Base-by-base conservation (phyloP, 2,113 vertebrate genomes). In the Hipposideros armiger region DNA sequence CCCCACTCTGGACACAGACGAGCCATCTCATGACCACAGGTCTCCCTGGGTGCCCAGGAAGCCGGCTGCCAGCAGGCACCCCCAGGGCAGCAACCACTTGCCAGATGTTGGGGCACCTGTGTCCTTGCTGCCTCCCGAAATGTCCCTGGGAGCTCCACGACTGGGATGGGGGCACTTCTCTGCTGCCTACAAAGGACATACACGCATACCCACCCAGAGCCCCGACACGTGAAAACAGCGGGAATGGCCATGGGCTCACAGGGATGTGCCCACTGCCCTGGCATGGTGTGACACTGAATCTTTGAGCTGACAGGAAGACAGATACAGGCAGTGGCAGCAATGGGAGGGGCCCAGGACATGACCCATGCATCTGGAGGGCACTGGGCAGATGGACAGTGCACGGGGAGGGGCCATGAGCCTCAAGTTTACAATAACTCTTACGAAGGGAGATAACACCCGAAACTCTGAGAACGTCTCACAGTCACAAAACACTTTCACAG, bases 251-350 rank as follows among this genome's bases (percentile, higher is more conserved):
- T 5, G 28, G 72, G 60, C 47, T 90, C 80, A 17, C 45, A 42
- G 60, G 58, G 22, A 70, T 42, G 11, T 92, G 45, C 30, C 17
- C 40, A 45, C 5, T 5, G 56, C 52, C 52, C 32, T 52, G 62
- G 30, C 30, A 10, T 6, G 56, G 24, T 50, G 11, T 1, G 22
- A 84, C 69, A 26, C 15, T 4, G 28, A 60, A 20, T 50, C 92
- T 72, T 47, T 52, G 54, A 83, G 78, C 70, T 16, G 52, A 54
- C 1, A 26, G 50, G 26, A 85, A 94, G 32, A 89, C 56, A 52
- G 72, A 73, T 0, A 11, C 13, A 19, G 0, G 5, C 2, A 7
- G 69, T 0, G 2, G 50, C 2, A 5, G 56, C 30, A 8, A 69
- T 50, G 42, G 26, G 77, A 58, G 69, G 42, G 36, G 22, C 42